A percentile compares a stretch with the other conserved stretches of the same genome.
Evolutionary conservation across 2,113 vertebrate species (phyloP).

Genomic region (Phyllostomus discolor): DNA sequence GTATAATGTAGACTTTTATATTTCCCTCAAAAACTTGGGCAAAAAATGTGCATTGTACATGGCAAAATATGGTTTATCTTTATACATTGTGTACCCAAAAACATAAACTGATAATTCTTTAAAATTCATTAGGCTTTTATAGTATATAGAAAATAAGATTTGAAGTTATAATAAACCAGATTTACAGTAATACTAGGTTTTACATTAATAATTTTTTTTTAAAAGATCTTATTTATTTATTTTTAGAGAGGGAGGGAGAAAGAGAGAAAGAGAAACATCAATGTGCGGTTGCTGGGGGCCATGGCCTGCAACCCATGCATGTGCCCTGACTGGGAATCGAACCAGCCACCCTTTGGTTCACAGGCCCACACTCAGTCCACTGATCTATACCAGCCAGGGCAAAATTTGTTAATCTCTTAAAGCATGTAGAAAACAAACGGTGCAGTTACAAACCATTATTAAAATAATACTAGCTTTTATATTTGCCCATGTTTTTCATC

Average conservation of each 20-base stretch:
- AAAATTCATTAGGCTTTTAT: background rate
- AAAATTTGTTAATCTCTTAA: background rate
- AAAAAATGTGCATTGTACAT: too few relatives aligned
- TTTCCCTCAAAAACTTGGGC: too few relatives aligned
- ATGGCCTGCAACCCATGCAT: too few relatives aligned
- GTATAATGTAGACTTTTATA: too few relatives aligned
- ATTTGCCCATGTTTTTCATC: background rate
- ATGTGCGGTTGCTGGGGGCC: too few relatives aligned
- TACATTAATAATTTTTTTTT: background rate
- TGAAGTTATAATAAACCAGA: background rate
- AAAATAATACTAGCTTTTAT: background rate
- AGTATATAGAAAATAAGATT: background rate
- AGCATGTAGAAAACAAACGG: background rate
- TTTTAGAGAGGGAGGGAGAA: too few relatives aligned
- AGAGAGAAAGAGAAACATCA: too few relatives aligned
- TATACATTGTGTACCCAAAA: background rate
- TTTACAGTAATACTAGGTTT: background rate
- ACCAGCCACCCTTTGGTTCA: too few relatives aligned
- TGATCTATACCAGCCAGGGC: too few relatives aligned
- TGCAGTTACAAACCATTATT: background rate
- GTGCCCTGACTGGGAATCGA: too few relatives aligned
- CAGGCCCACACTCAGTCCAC: too few relatives aligned
- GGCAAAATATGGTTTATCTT: background rate
- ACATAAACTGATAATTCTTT: background rate
- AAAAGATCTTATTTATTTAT: too few relatives aligned